These are phyloP conservation scores for Cylindroiulus punctatus DNA, from an alignment of 2,888 invertebrate genomes.

Conservation along the genomic window DNA sequence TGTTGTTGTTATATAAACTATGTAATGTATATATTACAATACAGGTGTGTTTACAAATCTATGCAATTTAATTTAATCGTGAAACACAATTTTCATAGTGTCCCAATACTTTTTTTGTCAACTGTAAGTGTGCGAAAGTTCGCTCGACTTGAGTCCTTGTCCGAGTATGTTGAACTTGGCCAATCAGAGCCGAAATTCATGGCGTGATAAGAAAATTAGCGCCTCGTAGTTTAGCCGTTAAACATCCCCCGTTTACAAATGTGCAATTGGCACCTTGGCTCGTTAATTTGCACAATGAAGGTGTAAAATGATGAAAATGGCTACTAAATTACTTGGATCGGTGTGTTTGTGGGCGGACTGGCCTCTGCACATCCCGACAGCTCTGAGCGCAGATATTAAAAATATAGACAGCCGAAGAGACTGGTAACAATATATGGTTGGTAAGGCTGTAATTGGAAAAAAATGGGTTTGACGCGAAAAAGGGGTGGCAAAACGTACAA, in stretches of 20 bases:
- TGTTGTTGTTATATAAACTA: no score
- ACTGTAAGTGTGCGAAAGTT: slow-evolving; percentile 16
- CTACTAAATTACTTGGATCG: slow-evolving; percentile 34
- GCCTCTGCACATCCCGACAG: slow-evolving; percentile 34
- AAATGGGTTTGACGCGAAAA: slow-evolving; percentile 50
- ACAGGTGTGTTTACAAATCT: no score
- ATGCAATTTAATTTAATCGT: no score
- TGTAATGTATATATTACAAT: no score
- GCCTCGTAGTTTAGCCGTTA: background rate
- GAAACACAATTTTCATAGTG: no score
- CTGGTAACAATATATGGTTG: slow-evolving; percentile 31
- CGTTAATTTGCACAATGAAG: slow-evolving; percentile 2
- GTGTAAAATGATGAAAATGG: slow-evolving; percentile 42
- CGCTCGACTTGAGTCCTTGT: background rate
- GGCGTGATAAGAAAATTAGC: slow-evolving; percentile 37
- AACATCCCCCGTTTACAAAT: background rate
- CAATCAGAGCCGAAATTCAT: background rate
- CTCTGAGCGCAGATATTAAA: background rate
- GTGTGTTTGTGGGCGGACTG: slow-evolving; percentile 1
- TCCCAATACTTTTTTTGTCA: no score
- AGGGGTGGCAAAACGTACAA: slow-evolving; percentile 13
- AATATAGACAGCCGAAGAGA: slow-evolving; percentile 7
- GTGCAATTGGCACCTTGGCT: slow-evolving; percentile 31
- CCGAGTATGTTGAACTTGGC: slow-evolving; percentile 2
- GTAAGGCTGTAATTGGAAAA: slow-evolving; percentile 26